These are phyloP conservation scores for Hemichromis elongatus DNA, from an alignment of 2,113 vertebrate species.

Conservation along the genomic window DNA sequence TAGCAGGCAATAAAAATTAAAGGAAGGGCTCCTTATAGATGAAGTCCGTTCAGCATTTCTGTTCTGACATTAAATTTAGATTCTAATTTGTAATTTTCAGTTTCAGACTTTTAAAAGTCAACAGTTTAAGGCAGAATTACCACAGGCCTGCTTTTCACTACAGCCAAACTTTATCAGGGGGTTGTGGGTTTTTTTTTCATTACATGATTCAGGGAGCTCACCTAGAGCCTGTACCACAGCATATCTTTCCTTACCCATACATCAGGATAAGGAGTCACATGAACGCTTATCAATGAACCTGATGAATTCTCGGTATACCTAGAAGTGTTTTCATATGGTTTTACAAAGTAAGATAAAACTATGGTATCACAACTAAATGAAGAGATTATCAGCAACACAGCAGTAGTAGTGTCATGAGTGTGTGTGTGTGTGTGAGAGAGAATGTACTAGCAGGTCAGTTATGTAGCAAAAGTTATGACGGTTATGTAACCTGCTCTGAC, in stretches of 20 bases:
- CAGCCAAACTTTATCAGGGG: neutral
- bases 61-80: neutral
- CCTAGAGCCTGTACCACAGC: neutral
- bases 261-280: neutral
- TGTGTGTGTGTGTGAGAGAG: neutral
- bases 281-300: neutral
- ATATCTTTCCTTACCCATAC: neutral
- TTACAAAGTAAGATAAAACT: neutral
- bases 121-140: neutral
- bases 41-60: neutral
- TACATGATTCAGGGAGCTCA: neutral
- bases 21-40: neutral
- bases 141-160: neutral
- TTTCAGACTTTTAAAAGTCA: neutral
- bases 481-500: neutral
- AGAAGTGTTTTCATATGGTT: neutral
- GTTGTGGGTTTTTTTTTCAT: neutral
- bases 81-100: neutral
- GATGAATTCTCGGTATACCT: neutral
- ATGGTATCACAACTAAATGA: neutral
- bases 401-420: accelerated
- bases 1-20: neutral
- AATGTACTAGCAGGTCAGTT: neutral
- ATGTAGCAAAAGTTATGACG: neutral
- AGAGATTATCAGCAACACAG: neutral